Evolutionary conservation across 2,113 vertebrate genomes (phyloP), one percentile per base, ranked within the genome.

Genomic region (Ctenodactylus gundi): DNA sequence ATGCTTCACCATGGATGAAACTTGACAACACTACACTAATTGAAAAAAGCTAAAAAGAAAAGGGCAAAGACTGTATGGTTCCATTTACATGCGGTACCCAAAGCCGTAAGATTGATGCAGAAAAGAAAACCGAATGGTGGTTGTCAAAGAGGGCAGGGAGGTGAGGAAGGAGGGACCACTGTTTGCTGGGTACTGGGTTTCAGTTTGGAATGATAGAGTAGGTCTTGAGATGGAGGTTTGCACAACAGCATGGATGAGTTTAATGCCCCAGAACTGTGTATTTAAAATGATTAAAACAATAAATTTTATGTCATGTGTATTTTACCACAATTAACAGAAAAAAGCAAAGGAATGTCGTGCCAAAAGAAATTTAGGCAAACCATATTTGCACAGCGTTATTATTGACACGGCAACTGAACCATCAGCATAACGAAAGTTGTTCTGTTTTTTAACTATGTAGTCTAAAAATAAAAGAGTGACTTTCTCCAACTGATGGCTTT

Each of bases 401-500:
- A 70, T 51, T 68, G n/a, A 91, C 39, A 51, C 0, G 6, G 78
- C 39, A 57, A 14, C 34, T 1, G 23, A 72, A 39, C 25, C 8
- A 6, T 39, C 51, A 0, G 7, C 34, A 41, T 9, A 46, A 41
- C 51, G n/a, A 7, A 44, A 27, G 77, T n/a, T 9, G 7, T 18
- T 78, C 75, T 82, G 64, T 44, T 70, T 70, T 89, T 55, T 60
- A 62, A 82, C 34, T 36, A 85, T 46, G 80, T 81, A 36, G 25
- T 88, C 55, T 91, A 60, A 90, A 91, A 90, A 70, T 67, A 89
- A 87, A 94, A 80, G 0, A 51, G 36, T 49, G 39, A 68, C 46
- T 49, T 81, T 64, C 12, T 36, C 72, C 58, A 84, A 27, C 21
- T 86, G 58, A 57, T 58, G 57, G 36, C 46, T 93, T 70, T 87